Base-by-base conservation (phyloP, 92 coral and sea anemone genomes). In the Parazoanthus atlanticus region DNA sequence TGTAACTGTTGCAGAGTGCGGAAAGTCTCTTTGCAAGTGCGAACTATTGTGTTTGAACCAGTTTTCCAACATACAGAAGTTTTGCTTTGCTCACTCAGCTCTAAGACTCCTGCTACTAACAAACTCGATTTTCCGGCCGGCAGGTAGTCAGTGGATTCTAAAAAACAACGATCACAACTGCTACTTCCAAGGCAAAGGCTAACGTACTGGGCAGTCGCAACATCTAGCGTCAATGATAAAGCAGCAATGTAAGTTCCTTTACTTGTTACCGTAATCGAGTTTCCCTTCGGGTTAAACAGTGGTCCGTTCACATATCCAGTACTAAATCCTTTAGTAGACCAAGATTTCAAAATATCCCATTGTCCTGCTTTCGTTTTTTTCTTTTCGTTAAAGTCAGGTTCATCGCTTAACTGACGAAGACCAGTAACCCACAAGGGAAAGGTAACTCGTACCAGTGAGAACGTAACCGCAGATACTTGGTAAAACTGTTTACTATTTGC, bases 261-360 rank as follows among this genome's bases (percentile, higher is more conserved):
- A 2, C 5, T 64, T 40, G 7, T 26, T 15, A 38, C 76, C 21
- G 76, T 72, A 3, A 72, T 31, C 5, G 75, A 61, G n/a, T 23
- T 64, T 33, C 75, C 86, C 17, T 81, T 61, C 58, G 86, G 74
- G 49, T 64, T 64, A 81, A 61, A 36, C 52, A 81, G 5, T 15
- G 52, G 74, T 33, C 86, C 86, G 32, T 61, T 81, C 1, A 82
- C 34, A 38, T 82, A 82, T 17, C 86, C 75, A 36, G 86, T 61
- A 82, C 54, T 38, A 13, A 58, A 36, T 65, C 86, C 86, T 64
- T 82, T 82, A 47, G 86, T 82, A 23, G 86, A 82, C 86, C 86
- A 82, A 17, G 46, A 6, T 23, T 66, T 66, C 43, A 65, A 64
- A 23, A 66, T 21, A 9, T 81, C 12, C 86, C 86, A 81, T 10